Percentiles rank a stretch among this genome's conserved stretches.
Evolutionary conservation across 2,888 invertebrate genomes (phyloP).

Genomic region (Deilephila porcellus): DNA sequence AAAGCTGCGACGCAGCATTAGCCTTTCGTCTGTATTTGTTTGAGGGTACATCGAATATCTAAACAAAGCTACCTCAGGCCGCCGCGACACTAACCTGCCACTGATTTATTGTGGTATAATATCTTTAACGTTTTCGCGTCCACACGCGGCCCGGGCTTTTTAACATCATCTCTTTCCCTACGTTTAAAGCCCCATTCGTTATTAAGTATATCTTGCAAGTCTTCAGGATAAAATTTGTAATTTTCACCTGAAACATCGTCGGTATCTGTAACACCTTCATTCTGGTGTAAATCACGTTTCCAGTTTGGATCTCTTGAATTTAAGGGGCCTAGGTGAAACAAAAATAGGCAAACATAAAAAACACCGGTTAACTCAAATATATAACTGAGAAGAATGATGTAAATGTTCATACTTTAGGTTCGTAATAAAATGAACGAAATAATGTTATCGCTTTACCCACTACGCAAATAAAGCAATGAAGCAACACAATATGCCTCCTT

Average conservation of each 20-base stretch:
- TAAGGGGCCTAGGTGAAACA: conserved; percentile 56
- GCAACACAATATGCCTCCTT: conserved; percentile 65
- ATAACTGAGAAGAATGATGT: conserved; percentile 54
- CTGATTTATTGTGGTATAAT: conserved; percentile 79
- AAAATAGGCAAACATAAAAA: conserved; percentile 53
- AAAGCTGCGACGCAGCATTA: conserved; percentile 55
- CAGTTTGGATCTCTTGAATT: conserved; percentile 49
- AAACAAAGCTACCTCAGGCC: conserved; percentile 69
- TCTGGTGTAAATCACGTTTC: conserved; percentile 55
- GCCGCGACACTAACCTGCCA: conserved; percentile 84
- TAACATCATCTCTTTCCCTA: conserved; percentile 95
- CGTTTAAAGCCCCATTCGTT: conserved; percentile 92
- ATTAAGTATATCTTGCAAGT: conserved; percentile 86
- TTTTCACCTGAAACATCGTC: conserved; percentile 83
- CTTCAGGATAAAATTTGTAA: conserved; percentile 78
- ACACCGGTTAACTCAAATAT: conserved; percentile 52
- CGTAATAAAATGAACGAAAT: conserved; percentile 60
- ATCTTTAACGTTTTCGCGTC: conserved; percentile 86
- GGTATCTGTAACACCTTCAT: conserved; percentile 68
- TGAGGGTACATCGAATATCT: conserved; percentile 72
- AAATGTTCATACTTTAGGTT: conserved; percentile 47
- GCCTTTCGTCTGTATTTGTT: conserved; percentile 52
- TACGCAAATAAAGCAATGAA: conserved; percentile 68
- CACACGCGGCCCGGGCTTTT: conserved; percentile 96
- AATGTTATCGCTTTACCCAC: conserved; percentile 62